Conservation (phyloP, 2,113 vertebrate species). For the Puffinus mauretanicus region DNA sequence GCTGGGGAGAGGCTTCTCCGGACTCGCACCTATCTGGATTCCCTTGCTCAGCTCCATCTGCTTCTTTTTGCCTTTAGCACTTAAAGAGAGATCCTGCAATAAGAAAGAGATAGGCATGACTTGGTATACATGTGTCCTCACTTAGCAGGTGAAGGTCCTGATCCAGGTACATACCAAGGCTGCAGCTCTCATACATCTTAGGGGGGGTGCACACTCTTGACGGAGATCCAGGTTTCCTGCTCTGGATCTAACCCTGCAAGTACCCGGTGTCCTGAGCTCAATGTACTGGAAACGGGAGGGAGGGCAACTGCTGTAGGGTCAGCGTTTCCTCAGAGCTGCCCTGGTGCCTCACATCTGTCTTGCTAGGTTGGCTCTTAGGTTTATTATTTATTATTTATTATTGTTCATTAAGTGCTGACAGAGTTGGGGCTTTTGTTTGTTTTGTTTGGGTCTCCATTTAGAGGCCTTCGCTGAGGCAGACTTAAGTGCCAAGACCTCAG, state of each 20-base stretch:
- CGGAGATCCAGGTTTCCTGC: neutral
- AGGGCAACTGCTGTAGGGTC: neutral
- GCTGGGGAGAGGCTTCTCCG: neutral
- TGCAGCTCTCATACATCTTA: neutral
- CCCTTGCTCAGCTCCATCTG: constrained; percentile 17
- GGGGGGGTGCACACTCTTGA: neutral
- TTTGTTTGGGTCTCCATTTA: constrained; percentile 56
- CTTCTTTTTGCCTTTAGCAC: neutral
- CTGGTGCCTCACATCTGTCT: constrained; percentile 7
- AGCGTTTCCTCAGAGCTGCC: neutral
- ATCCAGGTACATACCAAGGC: neutral
- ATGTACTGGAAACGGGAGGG: accelerated
- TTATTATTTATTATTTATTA: constrained; percentile 58
- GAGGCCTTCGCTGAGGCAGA: constrained; percentile 18
- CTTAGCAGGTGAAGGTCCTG: neutral
- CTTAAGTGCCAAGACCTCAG: constrained; percentile 9
- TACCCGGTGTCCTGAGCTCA: neutral
- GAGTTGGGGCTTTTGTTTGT: constrained; percentile 52
- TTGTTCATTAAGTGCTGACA: constrained; percentile 28
- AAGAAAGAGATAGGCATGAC: neutral
- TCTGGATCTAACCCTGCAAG: neutral
- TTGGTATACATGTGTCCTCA: neutral
- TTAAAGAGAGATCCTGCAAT: neutral
- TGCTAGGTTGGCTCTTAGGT: neutral
- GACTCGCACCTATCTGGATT: neutral